Evolutionary conservation across 1,140 invertebrate genomes (phyloP), one percentile per base, ranked within the genome.

Genomic region (Pectinophora gossypiella): DNA sequence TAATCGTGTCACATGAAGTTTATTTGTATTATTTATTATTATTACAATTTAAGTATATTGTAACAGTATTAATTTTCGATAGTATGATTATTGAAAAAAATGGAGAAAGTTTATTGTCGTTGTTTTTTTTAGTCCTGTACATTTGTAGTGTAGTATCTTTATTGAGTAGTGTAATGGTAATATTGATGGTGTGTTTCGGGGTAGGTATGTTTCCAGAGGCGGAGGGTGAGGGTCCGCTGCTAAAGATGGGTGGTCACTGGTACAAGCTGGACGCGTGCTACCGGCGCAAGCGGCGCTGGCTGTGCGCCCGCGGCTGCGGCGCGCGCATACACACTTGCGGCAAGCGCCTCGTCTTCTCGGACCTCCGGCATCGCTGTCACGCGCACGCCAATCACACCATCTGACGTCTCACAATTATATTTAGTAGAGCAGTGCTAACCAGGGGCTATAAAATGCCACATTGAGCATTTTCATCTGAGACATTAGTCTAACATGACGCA

Each of bases 271-370:
- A 87, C 21, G 67, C 55, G 0, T 61, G 65, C 35, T 82, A 85
- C 52, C 48, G 58, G 15, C 54, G 45, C 15, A 80, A 78, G 49
- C 48, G 80, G 35, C 64, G 84, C 0, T 87, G 84, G 84, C 51
- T 59, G 6, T 87, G 84, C 58, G 80, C 81, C 0, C 59, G 72
- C 10, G 74, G 70, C 21, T 87, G 84, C 52, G 74, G 65, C 0
- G 81, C 80, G 0, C 61, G 84, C n/a, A 61, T 87, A 6, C 81
- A 87, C 47, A 87, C 84, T 0, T 18, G 21, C 0, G 84, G 84
- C 2, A 87, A 87, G 46, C 54, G 48, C 7, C 16, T 87, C 1
- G 78, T 85, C 3, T 81, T 85, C 61, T 67, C 74, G 0, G 74
- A 84, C 3, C 19, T 73, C 4, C 58, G 71, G 35, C 83, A 87